A percentile compares a stretch with the other conserved stretches of the same genome.
Evolutionary conservation across 2,113 vertebrate genomes (phyloP).

Genomic region (Struthidea cinerea): DNA sequence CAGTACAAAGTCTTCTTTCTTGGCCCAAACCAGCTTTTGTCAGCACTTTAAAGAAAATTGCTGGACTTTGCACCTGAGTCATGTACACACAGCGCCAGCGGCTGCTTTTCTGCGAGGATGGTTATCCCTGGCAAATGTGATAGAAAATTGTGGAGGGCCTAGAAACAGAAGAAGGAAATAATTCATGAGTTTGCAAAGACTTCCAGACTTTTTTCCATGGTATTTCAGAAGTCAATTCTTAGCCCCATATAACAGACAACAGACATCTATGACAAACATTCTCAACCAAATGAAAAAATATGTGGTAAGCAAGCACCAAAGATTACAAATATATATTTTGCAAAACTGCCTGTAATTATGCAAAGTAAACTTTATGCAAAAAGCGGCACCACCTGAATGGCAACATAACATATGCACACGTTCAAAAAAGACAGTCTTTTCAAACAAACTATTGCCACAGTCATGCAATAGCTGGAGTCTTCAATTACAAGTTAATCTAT

Average conservation of each 20-base stretch:
- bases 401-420: not conserved
- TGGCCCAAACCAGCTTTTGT: not conserved
- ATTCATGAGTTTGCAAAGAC: not conserved
- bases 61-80: not conserved
- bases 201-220: not conserved
- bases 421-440: not conserved
- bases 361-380: conserved; percentile 29
- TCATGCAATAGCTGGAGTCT: not conserved
- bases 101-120: not conserved
- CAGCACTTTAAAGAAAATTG: not conserved
- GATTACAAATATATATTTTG: conserved; percentile 4
- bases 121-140: not conserved
- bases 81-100: not conserved
- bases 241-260: not conserved
- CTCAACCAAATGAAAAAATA: not conserved
- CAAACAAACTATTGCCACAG: not conserved
- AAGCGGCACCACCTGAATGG: not conserved
- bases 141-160: not conserved
- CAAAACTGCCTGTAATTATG: conserved; percentile 23
- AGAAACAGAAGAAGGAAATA: not conserved
- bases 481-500: not conserved
- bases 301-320: not conserved
- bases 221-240: not conserved
- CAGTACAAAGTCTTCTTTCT: not conserved
- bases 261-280: not conserved